These are phyloP conservation scores for Prosopocoilus inquinatus DNA, from an alignment of 2,888 invertebrate genomes.

Conservation along the genomic window DNA sequence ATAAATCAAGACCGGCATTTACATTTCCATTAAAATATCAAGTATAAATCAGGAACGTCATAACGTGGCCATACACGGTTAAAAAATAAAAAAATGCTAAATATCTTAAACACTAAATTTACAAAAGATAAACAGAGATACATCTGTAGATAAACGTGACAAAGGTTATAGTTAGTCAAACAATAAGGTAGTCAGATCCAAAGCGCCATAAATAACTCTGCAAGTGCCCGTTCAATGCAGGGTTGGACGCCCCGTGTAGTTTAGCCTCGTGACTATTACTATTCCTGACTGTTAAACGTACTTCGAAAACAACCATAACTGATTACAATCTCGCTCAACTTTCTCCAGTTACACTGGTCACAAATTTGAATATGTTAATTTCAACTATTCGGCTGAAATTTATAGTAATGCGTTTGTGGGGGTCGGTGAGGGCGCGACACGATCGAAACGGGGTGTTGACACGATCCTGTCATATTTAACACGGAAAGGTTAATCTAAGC, in stretches of 20 bases:
- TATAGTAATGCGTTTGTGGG: conserved; percentile 44
- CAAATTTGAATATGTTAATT: conserved; percentile 47
- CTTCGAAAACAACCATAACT: conserved; percentile 42
- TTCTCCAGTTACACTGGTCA: conserved; percentile 37
- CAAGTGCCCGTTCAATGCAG: conserved; percentile 41
- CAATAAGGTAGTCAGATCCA: conserved; percentile 50
- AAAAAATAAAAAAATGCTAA: conserved; percentile 40
- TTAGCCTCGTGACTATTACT: conserved; percentile 36
- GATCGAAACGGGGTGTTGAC: conserved; percentile 49
- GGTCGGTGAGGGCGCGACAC: conserved; percentile 42
- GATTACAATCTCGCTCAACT: conserved; percentile 43
- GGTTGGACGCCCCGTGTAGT: conserved; percentile 38
- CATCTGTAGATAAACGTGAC: conserved; percentile 51
- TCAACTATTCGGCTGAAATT: conserved; percentile 39
- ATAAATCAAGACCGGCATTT: conserved; percentile 27
- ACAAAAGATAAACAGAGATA: conserved; percentile 50
- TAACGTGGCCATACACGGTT: conserved; percentile 18
- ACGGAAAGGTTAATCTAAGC: conserved; percentile 35
- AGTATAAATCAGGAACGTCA: conserved; percentile 25
- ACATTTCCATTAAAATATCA: conserved; percentile 29
- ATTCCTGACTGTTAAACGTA: conserved; percentile 34
- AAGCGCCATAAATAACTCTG: conserved; percentile 49
- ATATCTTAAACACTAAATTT: conserved; percentile 51
- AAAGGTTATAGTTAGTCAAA: conserved; percentile 52
- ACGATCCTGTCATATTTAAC: conserved; percentile 45